Conservation (phyloP, 2,113 vertebrate species). For the Neodontobutis hainanensis region DNA sequence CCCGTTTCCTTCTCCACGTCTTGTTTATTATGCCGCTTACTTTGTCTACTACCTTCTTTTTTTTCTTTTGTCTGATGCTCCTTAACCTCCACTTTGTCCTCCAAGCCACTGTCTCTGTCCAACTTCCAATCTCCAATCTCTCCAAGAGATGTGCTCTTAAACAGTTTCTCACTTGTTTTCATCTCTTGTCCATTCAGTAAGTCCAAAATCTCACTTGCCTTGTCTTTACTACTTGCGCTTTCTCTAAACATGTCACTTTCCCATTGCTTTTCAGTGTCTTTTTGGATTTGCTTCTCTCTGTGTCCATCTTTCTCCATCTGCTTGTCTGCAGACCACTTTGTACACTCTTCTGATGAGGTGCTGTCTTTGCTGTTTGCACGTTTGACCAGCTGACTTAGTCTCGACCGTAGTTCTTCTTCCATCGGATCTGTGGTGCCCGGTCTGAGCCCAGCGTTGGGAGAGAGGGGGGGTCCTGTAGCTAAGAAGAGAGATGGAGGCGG, state of each 20-base stretch:
- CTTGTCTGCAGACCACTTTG: constrained; percentile 62
- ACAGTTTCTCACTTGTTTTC: constrained; percentile 44
- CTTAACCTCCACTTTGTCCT: constrained; percentile 36
- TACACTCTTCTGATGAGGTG: constrained; percentile 80
- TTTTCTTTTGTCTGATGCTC: constrained; percentile 48
- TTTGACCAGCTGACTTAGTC: constrained; percentile 79
- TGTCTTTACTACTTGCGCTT: constrained; percentile 5
- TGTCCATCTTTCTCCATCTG: constrained; percentile 58
- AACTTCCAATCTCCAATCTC: constrained; percentile 37
- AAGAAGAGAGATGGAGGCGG: constrained; percentile 43
- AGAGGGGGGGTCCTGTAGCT: constrained; percentile 57
- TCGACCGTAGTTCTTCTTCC: constrained; percentile 80
- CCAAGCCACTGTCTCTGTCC: constrained; percentile 43
- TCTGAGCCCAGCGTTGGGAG: constrained; percentile 13
- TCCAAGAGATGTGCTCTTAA: constrained; percentile 32
- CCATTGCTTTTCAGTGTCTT: constrained; percentile 37
- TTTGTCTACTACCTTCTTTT: constrained; percentile 53
- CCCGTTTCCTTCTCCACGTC: constrained; percentile 53
- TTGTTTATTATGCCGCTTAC: constrained; percentile 70
- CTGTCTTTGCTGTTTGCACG: constrained; percentile 82
- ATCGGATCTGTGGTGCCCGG: constrained; percentile 39
- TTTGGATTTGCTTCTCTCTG: constrained; percentile 40
- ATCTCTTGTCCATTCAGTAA: constrained; percentile 49
- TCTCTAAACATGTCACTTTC: too few species aligned
- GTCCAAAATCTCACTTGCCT: constrained; percentile 32